Evolutionary conservation across 1,140 invertebrate species (phyloP).

Genomic region (Drosophila guanche): DNA sequence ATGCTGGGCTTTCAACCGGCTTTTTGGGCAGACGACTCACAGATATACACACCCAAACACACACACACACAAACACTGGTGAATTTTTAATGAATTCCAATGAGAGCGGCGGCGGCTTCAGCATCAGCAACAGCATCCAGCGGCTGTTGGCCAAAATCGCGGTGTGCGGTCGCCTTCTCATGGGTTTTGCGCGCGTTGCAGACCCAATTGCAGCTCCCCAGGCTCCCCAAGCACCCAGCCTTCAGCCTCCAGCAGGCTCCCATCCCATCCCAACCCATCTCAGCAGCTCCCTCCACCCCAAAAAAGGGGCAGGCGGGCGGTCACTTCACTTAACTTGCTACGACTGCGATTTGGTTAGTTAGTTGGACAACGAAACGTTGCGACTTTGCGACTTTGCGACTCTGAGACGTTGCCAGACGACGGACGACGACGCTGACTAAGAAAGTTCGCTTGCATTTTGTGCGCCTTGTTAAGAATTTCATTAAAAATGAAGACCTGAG

Average conservation of each 20-base stretch:
- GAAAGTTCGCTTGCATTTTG: conserved; percentile 63
- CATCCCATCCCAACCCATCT: not conserved
- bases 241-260: not conserved
- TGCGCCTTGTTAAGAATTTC: conserved; percentile 83
- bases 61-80: conserved; percentile 54
- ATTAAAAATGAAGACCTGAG: conserved; percentile 83
- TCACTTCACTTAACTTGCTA: conserved; percentile 66
- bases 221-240: conserved; percentile 14
- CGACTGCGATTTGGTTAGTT: conserved; percentile 77
- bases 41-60: conserved; percentile 46
- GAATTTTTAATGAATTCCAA: conserved; percentile 83
- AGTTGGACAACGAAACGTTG: conserved; percentile 50
- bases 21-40: conserved; percentile 76
- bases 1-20: conserved; percentile 60
- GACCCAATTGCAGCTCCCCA: conserved; percentile 56
- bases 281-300: conserved; percentile 27
- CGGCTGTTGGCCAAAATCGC: conserved; percentile 65
- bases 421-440: conserved; percentile 34
- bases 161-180: conserved; percentile 77
- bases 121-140: conserved; percentile 42
- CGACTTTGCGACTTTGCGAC: conserved; percentile 10
- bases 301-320: conserved; percentile 75
- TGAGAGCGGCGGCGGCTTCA: conserved; percentile 49
- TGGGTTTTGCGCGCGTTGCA: conserved; percentile 26
- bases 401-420: no score